Evolutionary conservation across 2,113 vertebrate genomes (phyloP).

Genomic region (Stigmatopora argus): DNA sequence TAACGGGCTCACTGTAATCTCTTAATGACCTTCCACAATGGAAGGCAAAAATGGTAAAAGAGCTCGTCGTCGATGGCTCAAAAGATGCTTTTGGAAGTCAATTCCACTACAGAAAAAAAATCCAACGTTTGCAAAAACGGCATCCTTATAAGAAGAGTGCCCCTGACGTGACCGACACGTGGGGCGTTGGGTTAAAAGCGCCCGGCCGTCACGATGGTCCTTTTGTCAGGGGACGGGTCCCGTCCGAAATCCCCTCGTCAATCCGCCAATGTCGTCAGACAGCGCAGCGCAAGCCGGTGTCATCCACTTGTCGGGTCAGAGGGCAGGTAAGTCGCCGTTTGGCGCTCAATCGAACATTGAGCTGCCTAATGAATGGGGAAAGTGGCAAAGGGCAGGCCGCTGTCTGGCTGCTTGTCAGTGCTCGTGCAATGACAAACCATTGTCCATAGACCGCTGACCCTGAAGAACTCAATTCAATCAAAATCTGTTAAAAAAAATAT

Average conservation of each 20-base stretch:
- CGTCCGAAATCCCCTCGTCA: slow-evolving; percentile 44
- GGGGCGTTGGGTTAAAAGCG: not conserved
- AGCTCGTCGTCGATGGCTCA: slow-evolving; percentile 6
- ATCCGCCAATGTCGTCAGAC: slow-evolving; percentile 57
- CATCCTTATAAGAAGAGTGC: not conserved
- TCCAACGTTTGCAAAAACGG: not conserved
- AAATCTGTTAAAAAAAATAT: no score
- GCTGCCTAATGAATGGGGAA: slow-evolving; percentile 45
- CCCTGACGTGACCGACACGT: not conserved
- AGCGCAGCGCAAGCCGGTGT: slow-evolving; percentile 49
- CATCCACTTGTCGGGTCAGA: slow-evolving; percentile 65
- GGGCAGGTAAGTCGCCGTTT: slow-evolving; percentile 50
- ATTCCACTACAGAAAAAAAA: not conserved
- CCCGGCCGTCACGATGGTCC: not conserved
- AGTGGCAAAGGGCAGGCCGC: slow-evolving; percentile 16
- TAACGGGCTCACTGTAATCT: slow-evolving; percentile 55
- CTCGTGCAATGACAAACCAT: not conserved
- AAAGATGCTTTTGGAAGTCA: not conserved
- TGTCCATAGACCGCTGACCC: no score
- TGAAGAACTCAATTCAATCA: no score
- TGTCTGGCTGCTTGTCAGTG: not conserved
- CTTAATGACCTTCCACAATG: slow-evolving; percentile 56
- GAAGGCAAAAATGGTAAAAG: slow-evolving; percentile 31
- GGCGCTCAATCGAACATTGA: slow-evolving; percentile 43
- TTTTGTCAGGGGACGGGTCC: slow-evolving; percentile 30